Conservation (phyloP, 1,140 invertebrate species). For the Listronotus oregonensis region DNA sequence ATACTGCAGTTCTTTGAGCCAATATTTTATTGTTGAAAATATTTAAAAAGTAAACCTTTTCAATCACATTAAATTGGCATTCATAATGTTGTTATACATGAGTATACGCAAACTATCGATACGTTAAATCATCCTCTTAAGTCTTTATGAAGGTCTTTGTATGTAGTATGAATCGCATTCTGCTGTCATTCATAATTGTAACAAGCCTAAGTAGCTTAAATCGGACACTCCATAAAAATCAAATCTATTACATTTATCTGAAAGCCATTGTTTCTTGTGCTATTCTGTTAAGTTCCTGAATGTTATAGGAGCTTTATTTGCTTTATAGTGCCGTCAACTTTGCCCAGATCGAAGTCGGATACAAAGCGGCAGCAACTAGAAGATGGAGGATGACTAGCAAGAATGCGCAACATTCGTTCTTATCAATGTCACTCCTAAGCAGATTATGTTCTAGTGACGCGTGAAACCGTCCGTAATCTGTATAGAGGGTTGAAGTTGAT, state of each 20-base stretch:
- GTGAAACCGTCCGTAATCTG: constrained; percentile 56
- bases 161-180: background rate
- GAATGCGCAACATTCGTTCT: constrained; percentile 51
- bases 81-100: no score
- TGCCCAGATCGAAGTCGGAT: constrained; percentile 18
- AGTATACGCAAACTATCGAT: no score
- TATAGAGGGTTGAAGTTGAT: constrained; percentile 42
- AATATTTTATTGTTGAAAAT: no score
- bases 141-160: no score
- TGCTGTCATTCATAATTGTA: constrained; percentile 6
- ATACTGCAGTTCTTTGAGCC: no score
- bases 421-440: constrained; percentile 56
- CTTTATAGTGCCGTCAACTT: constrained; percentile 11
- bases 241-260: constrained; percentile 20
- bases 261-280: constrained; percentile 16
- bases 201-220: constrained; percentile 7
- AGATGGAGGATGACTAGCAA: constrained; percentile 32
- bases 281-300: constrained; percentile 8
- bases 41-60: no score
- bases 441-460: constrained; percentile 57
- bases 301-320: constrained; percentile 11
- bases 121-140: no score
- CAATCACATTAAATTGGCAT: no score
- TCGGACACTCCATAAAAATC: background rate
- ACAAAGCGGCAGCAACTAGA: constrained; percentile 13